phyloP scores from a whole-genome alignment of 2,113 vertebrate species.

The Hylia prasina region DNA sequence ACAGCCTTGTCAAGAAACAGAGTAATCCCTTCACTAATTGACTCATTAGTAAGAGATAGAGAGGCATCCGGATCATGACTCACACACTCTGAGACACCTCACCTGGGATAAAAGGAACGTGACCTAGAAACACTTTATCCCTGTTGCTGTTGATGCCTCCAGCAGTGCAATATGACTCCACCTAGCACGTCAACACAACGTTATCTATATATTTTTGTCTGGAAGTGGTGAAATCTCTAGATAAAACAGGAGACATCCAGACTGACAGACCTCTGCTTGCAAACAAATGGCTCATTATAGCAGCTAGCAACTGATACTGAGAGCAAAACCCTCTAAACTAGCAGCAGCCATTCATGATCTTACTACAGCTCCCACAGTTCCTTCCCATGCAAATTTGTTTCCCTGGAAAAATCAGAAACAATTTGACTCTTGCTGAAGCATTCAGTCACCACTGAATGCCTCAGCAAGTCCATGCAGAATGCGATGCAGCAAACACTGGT shows the following conservation, averaged over 20 bases:
- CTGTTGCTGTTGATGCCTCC: not conserved
- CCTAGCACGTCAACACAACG: not conserved
- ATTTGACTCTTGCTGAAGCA: not conserved
- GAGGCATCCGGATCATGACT: constrained; percentile 16
- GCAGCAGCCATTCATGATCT: not conserved
- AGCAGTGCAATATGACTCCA: not conserved
- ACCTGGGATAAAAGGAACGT: not conserved
- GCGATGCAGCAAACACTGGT: not conserved
- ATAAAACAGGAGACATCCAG: constrained; percentile 19
- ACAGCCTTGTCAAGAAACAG: not conserved
- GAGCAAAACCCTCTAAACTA: not conserved
- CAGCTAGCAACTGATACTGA: not conserved
- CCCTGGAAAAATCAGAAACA: not conserved
- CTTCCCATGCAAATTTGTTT: not conserved
- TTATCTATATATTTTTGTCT: constrained; percentile 23
- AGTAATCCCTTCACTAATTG: not conserved
- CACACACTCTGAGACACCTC: not conserved
- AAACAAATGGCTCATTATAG: not conserved
- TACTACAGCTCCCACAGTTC: not conserved
- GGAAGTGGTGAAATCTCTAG: not conserved
- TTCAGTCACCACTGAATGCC: not conserved
- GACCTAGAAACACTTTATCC: not conserved
- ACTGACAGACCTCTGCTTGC: not conserved
- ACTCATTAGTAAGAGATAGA: not conserved
- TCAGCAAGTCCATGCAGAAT: not conserved